Conservation (phyloP, 2,888 invertebrate species). For the Andrena dorsata region DNA sequence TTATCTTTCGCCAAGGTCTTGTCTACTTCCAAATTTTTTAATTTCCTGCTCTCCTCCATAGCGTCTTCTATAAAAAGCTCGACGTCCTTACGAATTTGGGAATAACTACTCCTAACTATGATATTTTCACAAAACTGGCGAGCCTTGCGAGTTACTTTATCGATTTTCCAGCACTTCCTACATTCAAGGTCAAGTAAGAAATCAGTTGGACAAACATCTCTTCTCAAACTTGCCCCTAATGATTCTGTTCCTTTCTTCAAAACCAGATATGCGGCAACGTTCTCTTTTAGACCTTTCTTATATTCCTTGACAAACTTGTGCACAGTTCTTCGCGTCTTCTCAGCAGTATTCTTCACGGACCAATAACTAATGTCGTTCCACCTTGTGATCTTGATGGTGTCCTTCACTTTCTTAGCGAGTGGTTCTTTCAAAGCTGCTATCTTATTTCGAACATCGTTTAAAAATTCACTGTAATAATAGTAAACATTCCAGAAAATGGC, state of each 20-base stretch:
- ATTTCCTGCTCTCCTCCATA: slow-evolving; percentile 89
- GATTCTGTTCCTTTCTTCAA: slow-evolving; percentile 79
- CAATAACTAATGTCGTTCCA: slow-evolving; percentile 98
- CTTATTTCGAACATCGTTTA: slow-evolving; percentile 87
- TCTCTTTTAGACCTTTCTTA: slow-evolving; percentile 86
- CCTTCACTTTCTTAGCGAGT: slow-evolving; percentile 96
- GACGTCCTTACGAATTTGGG: slow-evolving; percentile 87
- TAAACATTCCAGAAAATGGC: slow-evolving; percentile 93
- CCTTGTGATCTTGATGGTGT: slow-evolving; percentile 96
- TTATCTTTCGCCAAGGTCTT: slow-evolving; percentile 88
- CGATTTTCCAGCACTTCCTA: slow-evolving; percentile 84
- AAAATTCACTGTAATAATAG: slow-evolving; percentile 94
- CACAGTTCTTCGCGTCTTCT: slow-evolving; percentile 94
- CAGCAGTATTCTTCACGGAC: slow-evolving; percentile 95
- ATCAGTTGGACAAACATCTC: not conserved
- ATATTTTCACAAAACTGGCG: slow-evolving; percentile 89
- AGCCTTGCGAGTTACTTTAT: slow-evolving; percentile 87
- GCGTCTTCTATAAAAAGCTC: slow-evolving; percentile 89
- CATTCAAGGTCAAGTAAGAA: slow-evolving; percentile 23
- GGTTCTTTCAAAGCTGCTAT: slow-evolving; percentile 91
- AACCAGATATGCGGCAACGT: slow-evolving; percentile 75
- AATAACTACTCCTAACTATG: slow-evolving; percentile 87
- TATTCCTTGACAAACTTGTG: slow-evolving; percentile 95
- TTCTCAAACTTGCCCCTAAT: not conserved
- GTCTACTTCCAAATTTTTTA: slow-evolving; percentile 88